A percentile compares a stretch with the other conserved stretches of the same genome.
Evolutionary conservation across 2,888 invertebrate genomes (phyloP).

Genomic region (Diplazon laetatorius): DNA sequence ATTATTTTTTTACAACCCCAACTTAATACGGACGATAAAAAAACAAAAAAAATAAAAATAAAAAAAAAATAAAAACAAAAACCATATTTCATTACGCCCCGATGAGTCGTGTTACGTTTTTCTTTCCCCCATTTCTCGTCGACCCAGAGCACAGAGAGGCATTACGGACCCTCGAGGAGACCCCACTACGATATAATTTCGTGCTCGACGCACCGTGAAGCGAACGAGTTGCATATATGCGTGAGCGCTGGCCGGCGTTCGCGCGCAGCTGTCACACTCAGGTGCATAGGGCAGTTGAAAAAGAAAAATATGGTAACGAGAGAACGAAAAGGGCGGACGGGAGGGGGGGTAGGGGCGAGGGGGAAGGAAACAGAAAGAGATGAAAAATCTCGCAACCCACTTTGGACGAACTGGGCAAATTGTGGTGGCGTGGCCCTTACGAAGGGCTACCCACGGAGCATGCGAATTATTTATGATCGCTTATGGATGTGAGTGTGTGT

Average conservation of each 20-base stretch:
- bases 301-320: conserved; percentile 32
- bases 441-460: not conserved
- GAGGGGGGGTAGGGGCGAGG: conserved; percentile 4
- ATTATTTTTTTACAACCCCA: too few relatives aligned
- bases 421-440: conserved; percentile 34
- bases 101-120: too few relatives aligned
- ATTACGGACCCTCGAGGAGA: conserved; percentile 32
- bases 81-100: too few relatives aligned
- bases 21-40: too few relatives aligned
- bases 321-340: not conserved
- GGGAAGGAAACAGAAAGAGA: not conserved
- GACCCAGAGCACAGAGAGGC: conserved; percentile 2
- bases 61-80: too few relatives aligned
- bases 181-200: conserved; percentile 41
- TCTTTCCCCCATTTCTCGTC: not conserved
- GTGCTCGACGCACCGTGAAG: conserved; percentile 33
- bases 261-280: conserved; percentile 68
- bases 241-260: conserved; percentile 49
- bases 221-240: conserved; percentile 59
- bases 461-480: conserved; percentile 16
- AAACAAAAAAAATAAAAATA: too few relatives aligned
- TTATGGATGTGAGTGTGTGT: too few relatives aligned
- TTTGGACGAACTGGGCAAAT: conserved; percentile 28
- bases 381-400: conserved; percentile 32
- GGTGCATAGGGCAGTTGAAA: conserved; percentile 57